These are phyloP conservation scores for Coelogynopora nodosa DNA, from an alignment of 2,888 invertebrate species.

Conservation along the genomic window DNA sequence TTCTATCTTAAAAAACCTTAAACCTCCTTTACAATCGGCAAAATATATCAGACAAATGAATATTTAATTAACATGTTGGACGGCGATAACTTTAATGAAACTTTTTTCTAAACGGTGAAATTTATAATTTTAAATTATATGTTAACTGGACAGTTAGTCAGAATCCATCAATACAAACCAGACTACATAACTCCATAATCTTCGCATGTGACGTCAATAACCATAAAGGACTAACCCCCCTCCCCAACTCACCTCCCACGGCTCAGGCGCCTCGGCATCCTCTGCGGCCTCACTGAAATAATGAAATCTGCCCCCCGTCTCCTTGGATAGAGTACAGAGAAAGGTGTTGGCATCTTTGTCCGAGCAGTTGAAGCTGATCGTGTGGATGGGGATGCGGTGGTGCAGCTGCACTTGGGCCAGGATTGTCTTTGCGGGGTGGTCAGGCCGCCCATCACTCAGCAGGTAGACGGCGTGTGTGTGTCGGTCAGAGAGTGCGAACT, in stretches of 20 bases:
- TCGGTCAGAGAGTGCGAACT: conserved; percentile 57
- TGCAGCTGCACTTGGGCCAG: conserved; percentile 60
- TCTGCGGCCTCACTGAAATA: conserved; percentile 57
- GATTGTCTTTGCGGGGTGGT: conserved; percentile 61
- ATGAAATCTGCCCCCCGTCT: conserved; percentile 60
- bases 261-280: conserved; percentile 56
- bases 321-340: conserved; percentile 56
- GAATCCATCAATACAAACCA: no score
- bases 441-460: conserved; percentile 61
- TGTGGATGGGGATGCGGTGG: conserved; percentile 59
- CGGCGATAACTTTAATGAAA: no score
- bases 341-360: conserved; percentile 60
- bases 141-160: no score
- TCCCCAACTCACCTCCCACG: conserved; percentile 57
- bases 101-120: no score
- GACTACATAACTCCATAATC: no score
- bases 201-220: no score
- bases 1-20: no score
- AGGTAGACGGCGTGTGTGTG: conserved; percentile 61
- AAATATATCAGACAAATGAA: no score
- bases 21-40: no score
- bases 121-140: no score
- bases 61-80: no score
- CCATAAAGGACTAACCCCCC: no score
- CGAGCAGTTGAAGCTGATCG: conserved; percentile 62